Base-by-base conservation (phyloP, 2,888 invertebrate species). In the Polietes domitor region DNA sequence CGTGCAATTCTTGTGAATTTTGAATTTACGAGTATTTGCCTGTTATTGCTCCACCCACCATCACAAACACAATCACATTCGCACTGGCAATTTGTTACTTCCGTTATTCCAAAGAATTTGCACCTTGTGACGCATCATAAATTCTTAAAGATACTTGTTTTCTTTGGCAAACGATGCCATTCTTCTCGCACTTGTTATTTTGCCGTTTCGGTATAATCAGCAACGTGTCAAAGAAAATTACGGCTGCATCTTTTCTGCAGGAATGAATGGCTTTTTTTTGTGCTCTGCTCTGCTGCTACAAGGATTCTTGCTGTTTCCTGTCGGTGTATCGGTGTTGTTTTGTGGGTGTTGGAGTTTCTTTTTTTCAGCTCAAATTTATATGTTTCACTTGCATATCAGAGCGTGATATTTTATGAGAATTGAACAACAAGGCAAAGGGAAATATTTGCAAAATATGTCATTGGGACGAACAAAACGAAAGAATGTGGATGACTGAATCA, bases 71-170 rank as follows among this genome's bases (percentile, higher is more conserved):
- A 7, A 7, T 7, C n/a, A 47, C 15, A 47, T n/a, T n/a, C 32
- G 9, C 5, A 32, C 7, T 58, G 2, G 26, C 24, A 24, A 58
- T 58, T 58, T 58, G 24, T 26, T 58, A 26, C 15, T 24, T 58
- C 58, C 26, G 9, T 24, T 58, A 7, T 24, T 58, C 3, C 58
- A 4, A 5, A 24, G 21, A 55, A 24, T 58, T 24, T 26, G 24
- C 58, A 58, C 58, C 58, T 58, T 26, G 58, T 26, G 26, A 58
- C 58, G 15, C 26, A 58, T 24, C 58, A 58, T 26, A 58, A 58
- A 26, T 58, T 26, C 26, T 58, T 58, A 21, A 55, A 21, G 1
- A 24, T 26, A 2, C 26, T n/a, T n/a, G 15, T 47, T 47, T 37
- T 47, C 47, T 47, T n/a, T 10, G 2, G 1, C 47, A 47, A 47